These are phyloP conservation scores for Drosophila parvula DNA, from an alignment of 1,140 invertebrate genomes.

Conservation along the genomic window DNA sequence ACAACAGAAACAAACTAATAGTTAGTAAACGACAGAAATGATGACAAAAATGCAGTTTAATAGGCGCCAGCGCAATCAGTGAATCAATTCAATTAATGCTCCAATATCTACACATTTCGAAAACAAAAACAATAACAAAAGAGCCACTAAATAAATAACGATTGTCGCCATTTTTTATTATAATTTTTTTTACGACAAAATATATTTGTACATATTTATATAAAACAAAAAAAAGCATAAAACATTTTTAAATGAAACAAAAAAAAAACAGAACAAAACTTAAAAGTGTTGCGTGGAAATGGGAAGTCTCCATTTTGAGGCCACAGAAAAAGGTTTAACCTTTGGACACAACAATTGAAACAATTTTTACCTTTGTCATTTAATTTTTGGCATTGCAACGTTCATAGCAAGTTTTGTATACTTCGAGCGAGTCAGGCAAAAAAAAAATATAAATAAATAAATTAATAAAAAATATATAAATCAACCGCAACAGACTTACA, in stretches of 20 bases:
- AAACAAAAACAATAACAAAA: constrained; percentile 13
- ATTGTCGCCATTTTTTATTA: constrained; percentile 64
- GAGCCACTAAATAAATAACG: constrained; percentile 40
- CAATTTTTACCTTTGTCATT: constrained; percentile 61
- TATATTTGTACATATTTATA: constrained; percentile 78
- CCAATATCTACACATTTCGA: constrained; percentile 32
- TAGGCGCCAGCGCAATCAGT: constrained; percentile 56
- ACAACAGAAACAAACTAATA: constrained; percentile 50
- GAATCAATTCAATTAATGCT: constrained; percentile 22
- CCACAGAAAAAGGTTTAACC: constrained; percentile 42
- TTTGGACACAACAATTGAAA: constrained; percentile 44
- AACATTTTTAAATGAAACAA: constrained; percentile 36
- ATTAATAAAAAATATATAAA: constrained; percentile 21
- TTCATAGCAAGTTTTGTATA: constrained; percentile 55
- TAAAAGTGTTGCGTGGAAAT: constrained; percentile 36
- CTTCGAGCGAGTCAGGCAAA: constrained; percentile 49
- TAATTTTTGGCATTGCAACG: constrained; percentile 53
- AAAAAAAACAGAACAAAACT: constrained; percentile 28
- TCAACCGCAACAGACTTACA: constrained; percentile 57
- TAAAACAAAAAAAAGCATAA: constrained; percentile 44
- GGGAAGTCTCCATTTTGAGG: constrained; percentile 31
- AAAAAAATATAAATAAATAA: constrained; percentile 5
- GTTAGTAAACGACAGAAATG: constrained; percentile 24
- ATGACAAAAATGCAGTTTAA: constrained; percentile 48
- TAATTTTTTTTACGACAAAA: constrained; percentile 68